These are phyloP conservation scores for Pemphigus obesinymphae DNA, from an alignment of 1,140 invertebrate genomes.

Conservation along the genomic window DNA sequence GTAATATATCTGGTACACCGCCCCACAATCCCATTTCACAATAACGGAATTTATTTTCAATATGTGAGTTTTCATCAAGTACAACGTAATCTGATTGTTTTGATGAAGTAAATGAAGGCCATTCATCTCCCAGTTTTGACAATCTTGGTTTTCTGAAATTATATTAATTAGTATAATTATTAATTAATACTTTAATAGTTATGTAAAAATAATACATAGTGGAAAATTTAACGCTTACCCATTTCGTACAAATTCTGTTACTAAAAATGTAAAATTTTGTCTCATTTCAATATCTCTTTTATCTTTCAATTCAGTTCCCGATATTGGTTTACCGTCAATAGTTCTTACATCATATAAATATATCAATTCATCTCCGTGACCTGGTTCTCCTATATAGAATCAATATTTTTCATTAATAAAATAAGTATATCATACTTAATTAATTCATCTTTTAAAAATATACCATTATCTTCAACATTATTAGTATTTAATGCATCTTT, in stretches of 20 bases:
- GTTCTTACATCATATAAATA: slow-evolving; percentile 46
- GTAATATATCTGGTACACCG: slow-evolving; percentile 54
- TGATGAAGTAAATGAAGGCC: slow-evolving; percentile 51
- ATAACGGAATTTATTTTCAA: slow-evolving; percentile 55
- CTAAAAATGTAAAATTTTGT: slow-evolving; percentile 59
- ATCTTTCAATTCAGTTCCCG: slow-evolving; percentile 47
- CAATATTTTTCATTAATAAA: neutral
- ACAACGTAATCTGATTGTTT: slow-evolving; percentile 55
- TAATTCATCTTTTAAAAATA: neutral
- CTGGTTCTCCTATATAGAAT: slow-evolving; percentile 8
- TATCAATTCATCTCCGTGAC: slow-evolving; percentile 48
- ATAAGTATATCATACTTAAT: neutral
- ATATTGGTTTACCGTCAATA: slow-evolving; percentile 45
- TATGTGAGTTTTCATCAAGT: slow-evolving; percentile 53
- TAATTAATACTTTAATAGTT: neutral
- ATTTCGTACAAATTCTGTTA: slow-evolving; percentile 61
- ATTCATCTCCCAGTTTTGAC: slow-evolving; percentile 35
- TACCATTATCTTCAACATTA: neutral
- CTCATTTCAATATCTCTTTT: slow-evolving; percentile 58
- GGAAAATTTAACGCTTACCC: slow-evolving; percentile 47
- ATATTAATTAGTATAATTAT: neutral
- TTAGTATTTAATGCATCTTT: neutral
- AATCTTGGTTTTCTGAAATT: slow-evolving; percentile 44
- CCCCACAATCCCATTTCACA: slow-evolving; percentile 62
- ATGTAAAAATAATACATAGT: neutral